These are phyloP conservation scores for Meloidogyne chitwoodi DNA, from an alignment of 1,140 invertebrate genomes.

Conservation along the genomic window DNA sequence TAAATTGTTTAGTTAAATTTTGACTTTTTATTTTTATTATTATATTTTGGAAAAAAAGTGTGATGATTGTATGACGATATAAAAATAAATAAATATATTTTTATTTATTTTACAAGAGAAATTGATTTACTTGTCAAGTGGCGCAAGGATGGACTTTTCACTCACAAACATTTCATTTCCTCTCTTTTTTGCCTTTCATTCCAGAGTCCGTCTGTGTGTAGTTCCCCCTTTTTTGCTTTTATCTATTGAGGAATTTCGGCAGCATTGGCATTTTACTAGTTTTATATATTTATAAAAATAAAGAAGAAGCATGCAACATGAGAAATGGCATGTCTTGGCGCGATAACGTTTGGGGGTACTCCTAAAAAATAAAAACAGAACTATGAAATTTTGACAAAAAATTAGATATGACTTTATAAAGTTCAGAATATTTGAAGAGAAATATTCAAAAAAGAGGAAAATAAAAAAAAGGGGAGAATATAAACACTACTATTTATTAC, in stretches of 20 bases:
- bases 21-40: too few relatives aligned
- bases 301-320: not conserved
- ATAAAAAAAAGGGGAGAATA: too few relatives aligned
- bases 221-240: not conserved
- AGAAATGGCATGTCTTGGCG: not conserved
- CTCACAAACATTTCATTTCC: not conserved
- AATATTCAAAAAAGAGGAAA: too few relatives aligned
- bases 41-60: not conserved
- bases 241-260: not conserved
- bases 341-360: not conserved
- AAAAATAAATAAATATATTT: not conserved
- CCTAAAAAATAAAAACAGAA: too few relatives aligned
- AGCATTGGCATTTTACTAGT: not conserved
- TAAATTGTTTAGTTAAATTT: not conserved
- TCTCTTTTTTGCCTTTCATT: not conserved
- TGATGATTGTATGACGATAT: not conserved
- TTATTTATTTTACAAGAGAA: too few relatives aligned
- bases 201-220: not conserved
- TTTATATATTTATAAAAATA: not conserved
- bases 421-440: too few relatives aligned
- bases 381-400: too few relatives aligned
- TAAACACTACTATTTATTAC: too few relatives aligned
- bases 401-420: too few relatives aligned
- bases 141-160: not conserved
- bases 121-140: not conserved